Evolutionary conservation across 2,888 invertebrate species (phyloP), one percentile per base, ranked within the genome.

Genomic region (Xestia c-nigrum): DNA sequence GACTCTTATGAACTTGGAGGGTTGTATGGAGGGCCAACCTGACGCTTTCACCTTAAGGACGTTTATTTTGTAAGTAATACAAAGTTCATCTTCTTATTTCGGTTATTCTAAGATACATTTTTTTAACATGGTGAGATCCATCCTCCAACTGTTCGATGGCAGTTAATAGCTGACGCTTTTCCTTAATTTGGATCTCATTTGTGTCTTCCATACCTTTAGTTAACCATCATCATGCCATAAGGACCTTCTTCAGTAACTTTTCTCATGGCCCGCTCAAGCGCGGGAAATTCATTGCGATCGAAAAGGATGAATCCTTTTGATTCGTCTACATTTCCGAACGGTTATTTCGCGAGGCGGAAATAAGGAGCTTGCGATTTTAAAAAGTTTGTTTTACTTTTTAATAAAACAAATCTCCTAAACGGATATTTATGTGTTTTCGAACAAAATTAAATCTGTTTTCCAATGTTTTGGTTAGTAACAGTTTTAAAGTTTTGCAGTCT

Each of bases 281-380:
- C 91, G 90, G 90, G 90, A 93, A 94, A 94, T 94, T 93, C 94
- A 94, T 94, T 93, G 93, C 92, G 86, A 94, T 93, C 89, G 93
- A 92, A 90, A 88, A 90, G 91, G 91, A 93, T 91, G 90, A 92
- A 93, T 94, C 91, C 92, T 90, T 91, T 92, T 91, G 92, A 93
- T 93, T 93, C 92, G 91, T 92, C 89, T 90, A 88, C 91, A 90
- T 87, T 88, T 85, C 84, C 88, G 74, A 86, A 85, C 84, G 70
- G 81, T 88, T 89, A 88, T 87, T 85, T 85, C 81, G 72, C 68
- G 50, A 72, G 74, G 84, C 89, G 92, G 92, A 92, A 92, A 92
- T 92, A 92, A 92, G 89, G 81, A 89, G 89, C 88, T 90, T 87
- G 78, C 74, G 85, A 87, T 88, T 89, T 86, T 46, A 69, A 86